Conservation (phyloP, 2,113 vertebrate genomes). For the Caretta caretta region DNA sequence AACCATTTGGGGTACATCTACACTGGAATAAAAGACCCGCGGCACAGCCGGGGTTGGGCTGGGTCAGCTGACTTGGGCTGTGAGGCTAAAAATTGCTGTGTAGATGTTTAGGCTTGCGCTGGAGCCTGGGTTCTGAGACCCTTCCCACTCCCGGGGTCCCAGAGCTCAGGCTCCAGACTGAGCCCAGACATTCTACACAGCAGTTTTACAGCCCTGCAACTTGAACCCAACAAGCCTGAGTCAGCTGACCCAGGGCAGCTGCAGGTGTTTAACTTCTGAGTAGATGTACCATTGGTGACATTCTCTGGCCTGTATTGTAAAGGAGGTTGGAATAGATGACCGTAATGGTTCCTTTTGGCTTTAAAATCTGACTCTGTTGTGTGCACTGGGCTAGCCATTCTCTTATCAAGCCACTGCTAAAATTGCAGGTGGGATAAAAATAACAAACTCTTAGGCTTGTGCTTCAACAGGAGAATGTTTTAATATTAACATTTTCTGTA, state of each 20-base stretch:
- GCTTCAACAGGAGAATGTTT: background rate
- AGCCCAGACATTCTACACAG: background rate
- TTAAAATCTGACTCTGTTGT: background rate
- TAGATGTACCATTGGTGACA: background rate
- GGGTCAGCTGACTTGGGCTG: too few species aligned
- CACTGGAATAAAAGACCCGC: background rate
- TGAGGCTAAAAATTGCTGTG: too few species aligned
- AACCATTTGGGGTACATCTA: background rate
- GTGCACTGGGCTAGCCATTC: background rate
- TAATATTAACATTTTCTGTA: background rate
- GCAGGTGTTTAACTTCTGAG: background rate
- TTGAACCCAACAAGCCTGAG: background rate
- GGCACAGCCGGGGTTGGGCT: too few species aligned
- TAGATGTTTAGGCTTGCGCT: too few species aligned
- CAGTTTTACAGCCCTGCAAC: background rate
- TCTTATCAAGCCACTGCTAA: background rate
- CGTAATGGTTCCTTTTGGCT: background rate
- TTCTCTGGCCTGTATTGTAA: background rate
- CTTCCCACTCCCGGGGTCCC: background rate
- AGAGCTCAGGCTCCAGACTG: background rate
- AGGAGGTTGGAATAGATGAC: background rate
- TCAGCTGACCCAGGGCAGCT: background rate
- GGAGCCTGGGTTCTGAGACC: too few species aligned
- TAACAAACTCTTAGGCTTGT: background rate
- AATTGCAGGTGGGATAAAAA: background rate